Evolutionary conservation across 2,888 invertebrate genomes (phyloP), one percentile per base, ranked within the genome.

Genomic region (Cyrtodaria siliqua): DNA sequence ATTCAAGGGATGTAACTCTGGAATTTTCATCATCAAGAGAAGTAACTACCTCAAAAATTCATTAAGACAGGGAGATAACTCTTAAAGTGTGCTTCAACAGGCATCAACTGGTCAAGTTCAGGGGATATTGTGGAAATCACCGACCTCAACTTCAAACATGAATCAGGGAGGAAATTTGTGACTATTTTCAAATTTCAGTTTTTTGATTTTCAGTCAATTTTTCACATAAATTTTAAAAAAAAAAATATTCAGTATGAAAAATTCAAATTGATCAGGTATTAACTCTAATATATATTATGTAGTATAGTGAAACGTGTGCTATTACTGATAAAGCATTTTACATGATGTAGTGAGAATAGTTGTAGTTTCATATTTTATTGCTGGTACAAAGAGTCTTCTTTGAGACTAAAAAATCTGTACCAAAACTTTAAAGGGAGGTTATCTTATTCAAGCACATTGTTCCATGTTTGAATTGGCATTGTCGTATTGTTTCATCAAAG

Each of bases 21-120:
- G 67, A 67, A 67, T 50, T 55, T 53, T 57, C 67, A 67, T 57
- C 47, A 20, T 67, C 29, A 67, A 67, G 59, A 57, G 59, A 67
- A 57, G 57, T 59, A 67, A 67, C 67, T 67, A 67, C 67, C 67
- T 67, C 67, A 67, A 67, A 56, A 57, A 50, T 50, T 12, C 27
- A 50, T 57, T 38, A 27, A 47, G 67, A 66, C 66, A 66, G 66
- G 66, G 67, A 57, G 38, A 49, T 24, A 57, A 67, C 38, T 67
- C 59, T 57, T 67, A 18, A 56, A 56, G 61, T 62, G 49, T 60
- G 61, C 50, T 62, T 62, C 59, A 33, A 12, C 33, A 59, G 52
- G 52, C 44, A 44, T 18, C 33, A 44, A 44, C 44, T 44, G 44
- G n/a, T 16, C 44, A 44, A 44, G 44, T 44, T 44, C 44, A 44